Evolutionary conservation across 2,113 vertebrate genomes (phyloP), one percentile per base, ranked within the genome.

Genomic region (Haplochromis vanheusdeni): DNA sequence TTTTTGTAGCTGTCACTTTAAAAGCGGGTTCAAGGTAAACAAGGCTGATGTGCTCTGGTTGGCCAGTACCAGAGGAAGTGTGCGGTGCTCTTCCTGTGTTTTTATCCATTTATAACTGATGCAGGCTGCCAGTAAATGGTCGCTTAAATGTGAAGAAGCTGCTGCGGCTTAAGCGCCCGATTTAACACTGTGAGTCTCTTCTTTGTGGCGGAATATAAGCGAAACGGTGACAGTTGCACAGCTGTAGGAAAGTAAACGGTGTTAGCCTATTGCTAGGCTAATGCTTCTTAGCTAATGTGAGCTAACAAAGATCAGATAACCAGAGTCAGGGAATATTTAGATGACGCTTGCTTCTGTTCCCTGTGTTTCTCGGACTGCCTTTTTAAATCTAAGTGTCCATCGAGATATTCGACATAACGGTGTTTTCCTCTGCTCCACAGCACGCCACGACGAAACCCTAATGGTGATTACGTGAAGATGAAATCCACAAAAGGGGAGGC

Each of bases 11-110:
- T 87, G 80, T 85, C 28, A 1, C 92, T 90, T 92, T 93, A 89
- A 93, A 14, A 7, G 28, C 51, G 60, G 52, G 35, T 4, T 65
- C 23, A 6, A 77, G 40, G 9, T 26, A 6, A 31, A 6, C 23
- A 21, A n/a, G n/a, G 35, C 9, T 40, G 45, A 1, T 31, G 9
- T 21, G 21, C 17, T 33, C 83, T 86, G 93, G 56, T 94, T 94
- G 92, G 91, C 13, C 80, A 55, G 58, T 60, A 4, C 23, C 19
- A 35, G 6, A 45, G 93, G 94, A 94, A 93, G 86, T 92, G 35
- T 6, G 9, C 6, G 4, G 2, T n/a, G 31, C 19, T 35, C 58
- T 89, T 94, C 93, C 91, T 88, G 83, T 89, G 75, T 88, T 93
- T 56, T 87, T 80, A 33, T 87, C 73, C 12, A 47, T 26, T 13